phyloP scores from a whole-genome alignment of 2,888 invertebrate genomes.

The Coremacera marginata region DNA sequence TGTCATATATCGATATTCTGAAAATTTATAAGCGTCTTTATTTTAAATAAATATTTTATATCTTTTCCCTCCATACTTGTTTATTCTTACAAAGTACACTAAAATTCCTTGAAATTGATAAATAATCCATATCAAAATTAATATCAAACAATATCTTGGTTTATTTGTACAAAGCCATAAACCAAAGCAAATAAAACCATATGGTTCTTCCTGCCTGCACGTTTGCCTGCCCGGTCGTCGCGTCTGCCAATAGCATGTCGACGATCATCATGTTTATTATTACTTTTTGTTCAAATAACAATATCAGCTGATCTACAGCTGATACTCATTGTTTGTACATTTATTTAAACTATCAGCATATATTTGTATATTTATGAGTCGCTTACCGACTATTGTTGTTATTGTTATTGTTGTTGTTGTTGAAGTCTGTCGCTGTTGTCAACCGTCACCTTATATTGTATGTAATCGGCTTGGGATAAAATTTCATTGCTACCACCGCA shows the following conservation, averaged over 20 bases:
- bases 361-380: background rate
- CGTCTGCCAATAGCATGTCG: background rate
- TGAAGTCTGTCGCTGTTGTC: background rate
- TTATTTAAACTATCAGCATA: background rate
- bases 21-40: too few species aligned
- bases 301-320: slow-evolving; percentile 19
- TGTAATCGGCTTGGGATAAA: background rate
- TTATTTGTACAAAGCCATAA: background rate
- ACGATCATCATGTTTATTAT: background rate
- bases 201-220: background rate
- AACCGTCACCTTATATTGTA: background rate
- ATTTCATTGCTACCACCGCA: background rate
- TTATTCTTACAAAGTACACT: background rate
- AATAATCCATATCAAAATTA: slow-evolving; percentile 25
- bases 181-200: background rate
- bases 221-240: background rate
- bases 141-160: slow-evolving; percentile 5
- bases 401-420: background rate
- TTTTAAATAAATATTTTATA: too few species aligned
- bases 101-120: slow-evolving; percentile 11
- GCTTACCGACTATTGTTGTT: background rate
- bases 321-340: background rate
- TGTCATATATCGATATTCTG: too few species aligned
- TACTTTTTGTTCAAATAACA: background rate
- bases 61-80: background rate